Base-by-base conservation (phyloP, 30 jellyfish, hydroid and myxozoan genomes). In the Rhopilema esculentum region DNA sequence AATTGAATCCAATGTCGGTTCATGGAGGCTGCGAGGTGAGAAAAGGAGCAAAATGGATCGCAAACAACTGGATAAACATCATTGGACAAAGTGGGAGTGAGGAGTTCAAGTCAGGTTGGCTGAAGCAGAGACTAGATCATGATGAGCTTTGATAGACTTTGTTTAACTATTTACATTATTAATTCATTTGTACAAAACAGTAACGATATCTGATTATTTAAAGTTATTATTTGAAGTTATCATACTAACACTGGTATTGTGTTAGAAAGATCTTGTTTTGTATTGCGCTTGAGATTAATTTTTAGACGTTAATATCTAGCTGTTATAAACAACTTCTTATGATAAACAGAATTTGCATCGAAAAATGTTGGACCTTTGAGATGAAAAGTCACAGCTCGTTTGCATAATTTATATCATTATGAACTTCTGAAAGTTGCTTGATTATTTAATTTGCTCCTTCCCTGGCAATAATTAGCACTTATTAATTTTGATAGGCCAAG, bases 11-110 rank as follows among this genome's bases (percentile, higher is more conserved):
- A 30, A 61, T 87, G 94, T 85, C 97, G 24, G 84, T 79, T 23
- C 98, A 92, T 48, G 98, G 98, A 19, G 98, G 97, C 33, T 92
- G 98, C 82, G 98, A 86, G 79, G 98, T 92, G 26, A 72, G 25
- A 20, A 51, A 68, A 20, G 94, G 97, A n/a, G 84, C 57, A 20
- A 92, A 92, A 81, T 92, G 98, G 98, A 92, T 92, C 61, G 98
- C 98, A 1, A 86, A 86, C 53, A 82, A 61, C 30, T 92, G 98
- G 98, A 85, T 92, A 23, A 93, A 93, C 75, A 62, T 93, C 61
- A 88, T 93, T 67, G 98, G 98, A 27, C 88, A 72, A 16, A 77
- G 88, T 30, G 95, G 93, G 53, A 79, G 97, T 18, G 92, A 62
- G 66, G 96, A 88, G 0, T 80, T 91, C 40, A 32, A 72, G 28